Evolutionary conservation across 2,888 invertebrate species (phyloP), one percentile per base, ranked within the genome.

Genomic region (Malacosoma neustria): DNA sequence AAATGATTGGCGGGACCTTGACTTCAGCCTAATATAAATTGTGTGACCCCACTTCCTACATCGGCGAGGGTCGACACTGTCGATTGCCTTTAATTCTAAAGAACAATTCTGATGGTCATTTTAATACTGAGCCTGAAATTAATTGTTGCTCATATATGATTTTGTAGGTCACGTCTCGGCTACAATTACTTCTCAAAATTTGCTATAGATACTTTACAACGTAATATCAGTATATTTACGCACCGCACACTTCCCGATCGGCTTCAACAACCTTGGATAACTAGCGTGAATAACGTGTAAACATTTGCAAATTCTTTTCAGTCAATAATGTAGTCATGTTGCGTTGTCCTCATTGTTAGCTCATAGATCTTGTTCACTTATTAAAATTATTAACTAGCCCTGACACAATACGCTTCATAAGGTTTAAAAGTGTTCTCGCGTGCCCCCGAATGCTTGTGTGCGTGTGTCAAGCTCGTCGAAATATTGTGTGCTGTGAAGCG

Each of bases 1-100:
- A 73, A 74, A 75, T 72, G 77, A 81, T 80, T 81, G 76, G 73
- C 65, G 53, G 57, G 69, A 68, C 84, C 82, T 81, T 80, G 84
- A 80, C 73, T 81, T 72, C 71, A 61, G 72, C 62, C 73, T 72
- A 75, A 76, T 80, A 76, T 74, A 73, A 74, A 80, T 71, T 72
- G 68, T 71, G 61, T 72, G 72, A 79, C 74, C 79, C 72, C 62
- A 80, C 80, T 84, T 84, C 82, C 82, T 77, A 64, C 63, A 72
- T 64, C 54, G 52, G 43, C 62, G 52, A 77, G 72, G 74, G 72
- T 74, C 79, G 64, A 71, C 70, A 57, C 60, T 68, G 65, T 70
- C 66, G 68, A 67, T 69, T 72, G 61, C 57, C 56, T 70, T 66
- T 61, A 63, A 63, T 63, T 65, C 54, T 60, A 59, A 57, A 50